These are phyloP conservation scores for Micromys minutus DNA, from an alignment of 2,113 vertebrate species.

Conservation along the genomic window DNA sequence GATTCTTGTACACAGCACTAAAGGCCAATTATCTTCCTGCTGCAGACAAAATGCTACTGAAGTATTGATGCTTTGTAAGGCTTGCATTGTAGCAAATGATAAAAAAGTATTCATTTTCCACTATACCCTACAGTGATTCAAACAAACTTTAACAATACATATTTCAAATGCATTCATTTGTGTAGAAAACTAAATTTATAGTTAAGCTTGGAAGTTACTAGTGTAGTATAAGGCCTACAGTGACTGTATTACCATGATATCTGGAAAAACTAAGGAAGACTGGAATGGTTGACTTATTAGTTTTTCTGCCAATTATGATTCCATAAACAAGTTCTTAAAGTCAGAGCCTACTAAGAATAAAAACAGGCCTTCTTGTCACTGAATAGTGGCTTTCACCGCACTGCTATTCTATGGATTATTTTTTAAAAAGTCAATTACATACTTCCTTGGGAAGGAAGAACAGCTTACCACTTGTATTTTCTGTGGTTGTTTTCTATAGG, in stretches of 20 bases:
- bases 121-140: conserved; percentile 3
- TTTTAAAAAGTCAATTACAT: not conserved
- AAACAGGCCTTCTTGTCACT: not conserved
- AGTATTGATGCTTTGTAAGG: conserved; percentile 57
- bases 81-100: not conserved
- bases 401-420: not conserved
- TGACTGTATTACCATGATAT: not conserved
- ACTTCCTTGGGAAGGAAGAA: not conserved
- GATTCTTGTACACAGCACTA: conserved; percentile 58
- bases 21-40: conserved; percentile 73
- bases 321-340: no score
- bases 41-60: conserved; percentile 70
- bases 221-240: not conserved
- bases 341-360: not conserved
- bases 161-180: not conserved
- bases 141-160: conserved; percentile 33
- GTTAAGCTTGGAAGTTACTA: not conserved
- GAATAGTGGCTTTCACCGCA: no score
- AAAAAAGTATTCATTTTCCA: not conserved
- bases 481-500: not conserved
- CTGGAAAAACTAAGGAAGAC: no score
- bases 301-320: not conserved
- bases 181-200: not conserved
- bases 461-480: not conserved
- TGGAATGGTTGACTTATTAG: no score